Evolutionary conservation across 2,888 invertebrate species (phyloP).

Genomic region (Phyllotreta cruciferae): DNA sequence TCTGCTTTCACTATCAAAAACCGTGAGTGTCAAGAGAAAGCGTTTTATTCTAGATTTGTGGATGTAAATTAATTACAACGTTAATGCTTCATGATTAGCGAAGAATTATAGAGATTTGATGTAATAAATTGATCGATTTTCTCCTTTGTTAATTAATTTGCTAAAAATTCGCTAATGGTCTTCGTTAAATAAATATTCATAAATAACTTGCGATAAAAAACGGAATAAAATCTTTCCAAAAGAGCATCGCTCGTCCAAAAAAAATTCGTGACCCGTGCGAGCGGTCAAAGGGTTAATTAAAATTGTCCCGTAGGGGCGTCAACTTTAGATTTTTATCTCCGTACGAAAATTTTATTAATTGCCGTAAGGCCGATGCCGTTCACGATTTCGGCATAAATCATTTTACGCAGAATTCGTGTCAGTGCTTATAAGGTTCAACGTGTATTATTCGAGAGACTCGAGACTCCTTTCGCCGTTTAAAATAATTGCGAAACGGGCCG

Average conservation of each 20-base stretch:
- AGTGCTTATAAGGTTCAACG: conserved; percentile 5
- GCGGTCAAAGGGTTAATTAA: conserved; percentile 28
- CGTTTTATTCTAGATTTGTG: conserved; percentile 16
- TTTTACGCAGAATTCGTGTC: conserved; percentile 9
- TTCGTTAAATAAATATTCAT: no score
- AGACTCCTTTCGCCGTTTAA: no score
- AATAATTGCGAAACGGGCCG: no score
- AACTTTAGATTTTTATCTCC: conserved; percentile 22
- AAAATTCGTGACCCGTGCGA: conserved; percentile 14
- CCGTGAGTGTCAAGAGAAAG: conserved; percentile 15
- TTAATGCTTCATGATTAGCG: background rate
- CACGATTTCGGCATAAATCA: conserved; percentile 18
- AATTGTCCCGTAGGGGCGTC: conserved; percentile 20
- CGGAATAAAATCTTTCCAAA: background rate
- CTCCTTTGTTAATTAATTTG: no score
- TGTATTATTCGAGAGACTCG: no score
- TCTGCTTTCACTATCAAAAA: conserved; percentile 17
- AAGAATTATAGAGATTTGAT: no score
- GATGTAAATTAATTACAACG: conserved; percentile 10
- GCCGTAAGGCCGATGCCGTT: conserved; percentile 13
- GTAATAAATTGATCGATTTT: no score
- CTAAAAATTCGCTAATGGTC: no score
- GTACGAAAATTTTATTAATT: conserved; percentile 11
- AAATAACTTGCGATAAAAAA: no score
- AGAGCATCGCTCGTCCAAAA: background rate